Conservation (phyloP, 35 echinoderm and acorn worm species). For the Lytechinus variegatus region DNA sequence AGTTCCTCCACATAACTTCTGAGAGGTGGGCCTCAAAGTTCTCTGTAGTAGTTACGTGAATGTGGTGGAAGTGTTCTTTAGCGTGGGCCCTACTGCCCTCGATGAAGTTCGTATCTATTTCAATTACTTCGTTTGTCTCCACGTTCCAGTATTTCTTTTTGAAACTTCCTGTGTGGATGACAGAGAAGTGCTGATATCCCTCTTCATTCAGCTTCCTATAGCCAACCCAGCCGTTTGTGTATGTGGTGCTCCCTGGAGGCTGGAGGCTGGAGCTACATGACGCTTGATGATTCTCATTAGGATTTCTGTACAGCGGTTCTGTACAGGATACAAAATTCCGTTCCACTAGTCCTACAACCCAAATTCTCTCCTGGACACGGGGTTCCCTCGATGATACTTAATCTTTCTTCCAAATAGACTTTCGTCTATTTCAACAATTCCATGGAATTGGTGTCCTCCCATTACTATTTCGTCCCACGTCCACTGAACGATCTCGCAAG, state of each 20-base stretch:
- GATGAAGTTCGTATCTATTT: neutral
- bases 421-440: constrained; percentile 26
- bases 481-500: neutral
- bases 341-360: too few species aligned
- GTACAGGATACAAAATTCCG: too few species aligned
- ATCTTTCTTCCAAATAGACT: constrained; percentile 20
- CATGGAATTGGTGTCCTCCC: neutral
- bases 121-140: too few species aligned
- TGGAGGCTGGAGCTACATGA: too few species aligned
- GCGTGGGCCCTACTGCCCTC: constrained; percentile 30
- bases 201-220: neutral
- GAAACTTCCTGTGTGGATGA: neutral
- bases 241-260: neutral
- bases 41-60: neutral
- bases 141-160: neutral
- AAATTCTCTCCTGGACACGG: neutral
- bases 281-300: neutral
- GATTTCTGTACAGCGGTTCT: neutral
- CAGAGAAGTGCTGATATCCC: neutral
- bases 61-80: neutral
- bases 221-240: neutral
- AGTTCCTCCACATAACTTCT: constrained; percentile 10
- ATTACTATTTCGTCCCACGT: neutral
- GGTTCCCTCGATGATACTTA: neutral
- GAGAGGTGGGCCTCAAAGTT: constrained; percentile 31